phyloP scores from a whole-genome alignment of 2,797 vertebrate species.

The Danio kyathit region DNA sequence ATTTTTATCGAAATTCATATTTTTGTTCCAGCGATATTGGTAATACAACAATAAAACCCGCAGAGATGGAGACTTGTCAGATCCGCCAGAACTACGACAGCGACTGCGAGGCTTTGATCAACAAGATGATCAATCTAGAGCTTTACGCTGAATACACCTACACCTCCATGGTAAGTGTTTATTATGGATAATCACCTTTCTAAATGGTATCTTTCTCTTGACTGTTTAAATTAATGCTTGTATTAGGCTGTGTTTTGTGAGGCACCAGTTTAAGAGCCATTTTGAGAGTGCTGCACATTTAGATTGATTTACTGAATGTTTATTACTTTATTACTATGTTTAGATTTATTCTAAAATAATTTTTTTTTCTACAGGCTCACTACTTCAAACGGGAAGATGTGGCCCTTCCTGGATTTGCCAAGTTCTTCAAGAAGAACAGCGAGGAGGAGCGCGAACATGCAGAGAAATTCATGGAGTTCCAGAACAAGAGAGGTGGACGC shows the following conservation, averaged over 20 bases:
- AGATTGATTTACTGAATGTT: no score
- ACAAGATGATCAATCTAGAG: conserved; percentile 86
- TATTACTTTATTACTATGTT: no score
- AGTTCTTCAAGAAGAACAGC: conserved; percentile 88
- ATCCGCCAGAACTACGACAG: conserved; percentile 86
- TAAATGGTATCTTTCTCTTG: no score
- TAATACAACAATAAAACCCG: neutral
- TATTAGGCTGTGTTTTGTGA: no score
- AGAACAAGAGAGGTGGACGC: conserved; percentile 79
- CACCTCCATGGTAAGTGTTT: conserved; percentile 73
- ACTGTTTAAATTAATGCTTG: neutral
- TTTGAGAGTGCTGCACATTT: no score
- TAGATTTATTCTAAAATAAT: no score
- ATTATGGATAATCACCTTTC: no score
- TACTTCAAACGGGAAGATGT: conserved; percentile 92
- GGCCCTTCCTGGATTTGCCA: conserved; percentile 86
- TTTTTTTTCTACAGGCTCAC: conserved; percentile 74
- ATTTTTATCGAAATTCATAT: neutral
- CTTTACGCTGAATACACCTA: conserved; percentile 82
- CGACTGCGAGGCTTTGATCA: conserved; percentile 84
- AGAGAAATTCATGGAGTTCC: conserved; percentile 77
- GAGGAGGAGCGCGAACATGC: conserved; percentile 77
- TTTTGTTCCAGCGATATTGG: neutral
- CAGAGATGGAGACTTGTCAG: conserved; percentile 76
- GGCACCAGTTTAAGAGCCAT: no score